These are phyloP conservation scores for Eospalax fontanierii DNA, from an alignment of 2,797 vertebrate species.

Conservation along the genomic window DNA sequence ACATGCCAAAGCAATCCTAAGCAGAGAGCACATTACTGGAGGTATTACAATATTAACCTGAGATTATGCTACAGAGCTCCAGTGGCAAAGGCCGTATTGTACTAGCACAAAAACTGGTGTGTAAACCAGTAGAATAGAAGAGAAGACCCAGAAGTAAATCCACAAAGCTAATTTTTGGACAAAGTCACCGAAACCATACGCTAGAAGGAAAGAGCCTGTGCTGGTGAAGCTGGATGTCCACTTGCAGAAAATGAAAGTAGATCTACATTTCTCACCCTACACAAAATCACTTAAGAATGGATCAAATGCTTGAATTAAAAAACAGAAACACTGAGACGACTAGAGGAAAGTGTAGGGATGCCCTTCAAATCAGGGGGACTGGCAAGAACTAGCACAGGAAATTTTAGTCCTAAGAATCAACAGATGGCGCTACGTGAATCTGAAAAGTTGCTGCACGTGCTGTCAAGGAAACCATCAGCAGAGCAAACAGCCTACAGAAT, in stretches of 20 bases:
- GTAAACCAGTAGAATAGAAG: no score
- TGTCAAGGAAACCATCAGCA: background rate
- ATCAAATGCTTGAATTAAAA: background rate
- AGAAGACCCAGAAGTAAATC: no score
- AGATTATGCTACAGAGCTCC: background rate
- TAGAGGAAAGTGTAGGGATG: background rate
- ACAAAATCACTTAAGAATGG: background rate
- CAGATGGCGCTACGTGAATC: background rate
- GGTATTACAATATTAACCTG: background rate
- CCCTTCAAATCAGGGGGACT: background rate
- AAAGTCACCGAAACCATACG: background rate
- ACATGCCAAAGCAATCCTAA: no score
- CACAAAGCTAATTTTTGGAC: background rate
- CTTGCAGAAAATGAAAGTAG: background rate
- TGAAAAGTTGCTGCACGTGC: background rate
- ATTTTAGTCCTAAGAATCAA: background rate
- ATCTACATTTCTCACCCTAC: background rate
- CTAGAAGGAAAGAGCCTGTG: background rate
- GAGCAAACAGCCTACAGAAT: background rate
- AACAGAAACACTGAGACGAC: background rate
- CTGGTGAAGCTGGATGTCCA: background rate
- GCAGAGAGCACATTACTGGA: no score
- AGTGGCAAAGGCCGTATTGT: background rate
- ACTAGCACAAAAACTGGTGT: background rate
- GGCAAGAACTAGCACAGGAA: background rate